Percentiles rank a stretch among this genome's conserved stretches.
These are phyloP conservation scores for Thalassoma bifasciatum DNA, from an alignment of 2,113 vertebrate species.

Conservation along the genomic window DNA sequence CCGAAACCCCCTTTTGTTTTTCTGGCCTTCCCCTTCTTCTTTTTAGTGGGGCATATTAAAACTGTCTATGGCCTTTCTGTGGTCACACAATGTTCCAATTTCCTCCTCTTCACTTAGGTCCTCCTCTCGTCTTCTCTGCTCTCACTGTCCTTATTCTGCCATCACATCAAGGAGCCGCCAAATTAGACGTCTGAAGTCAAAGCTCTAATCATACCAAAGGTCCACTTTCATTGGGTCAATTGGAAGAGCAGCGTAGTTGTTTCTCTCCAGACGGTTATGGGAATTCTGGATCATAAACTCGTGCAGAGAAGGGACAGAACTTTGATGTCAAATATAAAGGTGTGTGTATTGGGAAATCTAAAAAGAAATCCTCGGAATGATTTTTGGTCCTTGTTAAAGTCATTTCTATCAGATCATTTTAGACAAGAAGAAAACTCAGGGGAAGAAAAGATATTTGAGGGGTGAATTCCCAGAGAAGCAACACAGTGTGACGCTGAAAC, in stretches of 20 bases:
- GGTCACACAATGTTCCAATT: slow-evolving; percentile 83
- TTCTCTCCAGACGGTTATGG: slow-evolving; percentile 54
- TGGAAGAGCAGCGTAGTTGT: slow-evolving; percentile 31
- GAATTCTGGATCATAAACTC: slow-evolving; percentile 55
- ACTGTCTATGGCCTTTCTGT: slow-evolving; percentile 74
- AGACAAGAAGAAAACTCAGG: not conserved
- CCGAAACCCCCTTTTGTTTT: slow-evolving; percentile 80
- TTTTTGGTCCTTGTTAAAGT: not conserved
- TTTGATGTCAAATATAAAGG: slow-evolving; percentile 20
- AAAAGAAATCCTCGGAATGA: not conserved
- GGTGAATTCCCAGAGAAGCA: slow-evolving; percentile 18
- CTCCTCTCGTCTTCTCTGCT: slow-evolving; percentile 24
- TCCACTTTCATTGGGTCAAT: slow-evolving; percentile 46
- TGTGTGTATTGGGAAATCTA: slow-evolving; percentile 8
- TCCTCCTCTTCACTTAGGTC: slow-evolving; percentile 63
- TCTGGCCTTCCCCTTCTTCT: slow-evolving; percentile 77
- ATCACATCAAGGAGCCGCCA: slow-evolving; percentile 70
- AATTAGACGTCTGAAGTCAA: slow-evolving; percentile 74
- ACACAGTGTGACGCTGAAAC: slow-evolving; percentile 17
- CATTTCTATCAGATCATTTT: too few relatives aligned
- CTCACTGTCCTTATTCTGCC: slow-evolving; percentile 53
- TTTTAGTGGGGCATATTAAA: slow-evolving; percentile 80
- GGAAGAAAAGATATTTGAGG: slow-evolving; percentile 3
- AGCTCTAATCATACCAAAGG: slow-evolving; percentile 68
- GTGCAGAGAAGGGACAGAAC: slow-evolving; percentile 20